Evolutionary conservation across 2,797 vertebrate species (phyloP).

Genomic region (Picus viridis): DNA sequence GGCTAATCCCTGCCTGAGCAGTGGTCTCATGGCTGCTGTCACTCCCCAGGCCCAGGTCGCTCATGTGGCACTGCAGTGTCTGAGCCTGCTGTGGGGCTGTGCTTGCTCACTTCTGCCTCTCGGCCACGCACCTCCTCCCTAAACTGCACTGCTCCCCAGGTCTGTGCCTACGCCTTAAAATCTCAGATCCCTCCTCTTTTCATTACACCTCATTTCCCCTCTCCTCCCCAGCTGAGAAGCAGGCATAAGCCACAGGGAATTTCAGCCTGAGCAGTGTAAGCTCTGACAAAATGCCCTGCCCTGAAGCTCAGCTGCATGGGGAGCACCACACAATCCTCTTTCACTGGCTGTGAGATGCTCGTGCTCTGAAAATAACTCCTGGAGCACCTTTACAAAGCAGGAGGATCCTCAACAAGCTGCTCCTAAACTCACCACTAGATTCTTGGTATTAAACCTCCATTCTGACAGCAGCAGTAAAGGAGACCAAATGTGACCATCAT

Average conservation of each 20-base stretch:
- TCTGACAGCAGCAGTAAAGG: neutral
- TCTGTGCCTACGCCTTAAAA: no score
- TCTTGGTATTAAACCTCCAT: neutral
- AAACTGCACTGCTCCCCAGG: neutral
- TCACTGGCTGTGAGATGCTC: neutral
- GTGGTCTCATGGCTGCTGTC: neutral
- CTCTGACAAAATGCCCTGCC: neutral
- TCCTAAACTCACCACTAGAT: neutral
- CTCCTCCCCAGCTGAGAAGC: neutral
- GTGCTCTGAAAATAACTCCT: neutral
- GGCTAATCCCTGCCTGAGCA: neutral
- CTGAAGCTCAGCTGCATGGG: neutral
- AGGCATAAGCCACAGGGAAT: fast-evolving
- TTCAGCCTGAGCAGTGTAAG: neutral
- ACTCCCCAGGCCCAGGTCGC: neutral
- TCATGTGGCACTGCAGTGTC: neutral
- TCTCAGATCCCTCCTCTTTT: neutral
- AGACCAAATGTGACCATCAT: neutral
- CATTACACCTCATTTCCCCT: neutral
- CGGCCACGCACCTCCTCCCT: neutral
- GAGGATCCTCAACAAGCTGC: neutral
- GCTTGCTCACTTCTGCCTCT: neutral
- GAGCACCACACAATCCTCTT: neutral
- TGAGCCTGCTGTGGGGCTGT: neutral
- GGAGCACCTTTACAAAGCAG: neutral